These are phyloP conservation scores for Agrochola lychnidis DNA, from an alignment of 2,888 invertebrate species.

Conservation along the genomic window DNA sequence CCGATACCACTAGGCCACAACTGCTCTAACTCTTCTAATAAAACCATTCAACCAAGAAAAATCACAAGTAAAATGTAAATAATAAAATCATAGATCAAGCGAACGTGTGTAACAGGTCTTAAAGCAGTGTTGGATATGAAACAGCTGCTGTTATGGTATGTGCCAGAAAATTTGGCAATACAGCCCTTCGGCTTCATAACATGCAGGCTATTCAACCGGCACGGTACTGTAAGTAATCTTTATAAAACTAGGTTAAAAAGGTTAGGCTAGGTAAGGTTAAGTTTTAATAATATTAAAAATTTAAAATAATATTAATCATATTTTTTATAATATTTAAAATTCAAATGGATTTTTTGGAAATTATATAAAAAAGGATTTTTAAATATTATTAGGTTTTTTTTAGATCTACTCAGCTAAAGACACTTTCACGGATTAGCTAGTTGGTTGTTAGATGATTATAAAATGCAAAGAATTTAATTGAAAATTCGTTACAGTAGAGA, in stretches of 20 bases:
- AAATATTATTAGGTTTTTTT: not conserved
- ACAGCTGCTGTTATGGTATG: conserved; percentile 16
- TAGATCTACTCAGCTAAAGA: no score
- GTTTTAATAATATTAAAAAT: no score
- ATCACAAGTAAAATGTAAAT: not conserved
- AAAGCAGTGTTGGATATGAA: conserved; percentile 6
- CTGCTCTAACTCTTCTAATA: not conserved
- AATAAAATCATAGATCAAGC: not conserved
- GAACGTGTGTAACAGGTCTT: conserved; percentile 27
- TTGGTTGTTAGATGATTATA: no score
- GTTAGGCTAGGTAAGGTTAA: no score
- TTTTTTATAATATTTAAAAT: no score
- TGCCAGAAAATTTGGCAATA: conserved; percentile 41
- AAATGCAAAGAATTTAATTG: not conserved
- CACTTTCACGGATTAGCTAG: not conserved
- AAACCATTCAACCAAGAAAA: not conserved
- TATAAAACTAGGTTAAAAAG: not conserved
- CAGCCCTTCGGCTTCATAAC: conserved; percentile 18
- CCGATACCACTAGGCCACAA: no score
- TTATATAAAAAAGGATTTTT: no score
- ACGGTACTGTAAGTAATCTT: conserved; percentile 26
- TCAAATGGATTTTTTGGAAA: no score
- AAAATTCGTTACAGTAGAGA: not conserved
- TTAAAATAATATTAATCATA: no score
- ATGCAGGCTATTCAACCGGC: conserved; percentile 22